phyloP scores from a whole-genome alignment of 2,888 invertebrate species.

The Dicranocentrus wangi region DNA sequence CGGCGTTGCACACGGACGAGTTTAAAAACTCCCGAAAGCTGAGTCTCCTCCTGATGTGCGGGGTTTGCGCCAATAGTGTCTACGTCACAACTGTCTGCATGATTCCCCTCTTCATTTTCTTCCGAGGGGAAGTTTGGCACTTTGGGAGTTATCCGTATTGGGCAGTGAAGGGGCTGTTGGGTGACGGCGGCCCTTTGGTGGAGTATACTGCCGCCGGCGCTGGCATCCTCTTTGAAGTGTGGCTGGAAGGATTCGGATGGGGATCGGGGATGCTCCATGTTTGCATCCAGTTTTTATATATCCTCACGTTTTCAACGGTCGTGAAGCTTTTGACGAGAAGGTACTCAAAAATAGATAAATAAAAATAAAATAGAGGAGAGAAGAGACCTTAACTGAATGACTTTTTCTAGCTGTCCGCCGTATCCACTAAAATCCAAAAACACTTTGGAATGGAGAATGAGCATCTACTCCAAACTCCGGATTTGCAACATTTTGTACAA shows the following conservation, averaged over 20 bases:
- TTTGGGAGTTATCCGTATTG: too few species aligned
- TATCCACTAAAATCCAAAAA: background rate
- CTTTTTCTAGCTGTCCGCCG: background rate
- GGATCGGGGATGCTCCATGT: background rate
- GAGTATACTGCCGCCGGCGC: too few species aligned
- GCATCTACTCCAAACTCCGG: background rate
- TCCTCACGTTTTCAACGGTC: constrained; percentile 4
- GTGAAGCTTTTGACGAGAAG: background rate
- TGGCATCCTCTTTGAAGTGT: background rate
- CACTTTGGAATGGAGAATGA: background rate
- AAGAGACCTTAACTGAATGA: too few species aligned
- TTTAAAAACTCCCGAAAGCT: too few species aligned
- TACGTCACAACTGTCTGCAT: too few species aligned
- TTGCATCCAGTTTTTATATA: background rate
- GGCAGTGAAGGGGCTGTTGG: too few species aligned
- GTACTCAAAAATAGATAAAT: background rate
- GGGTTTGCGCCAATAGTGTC: too few species aligned
- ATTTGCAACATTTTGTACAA: background rate
- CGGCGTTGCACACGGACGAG: too few species aligned
- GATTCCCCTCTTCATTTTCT: too few species aligned
- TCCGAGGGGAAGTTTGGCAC: too few species aligned
- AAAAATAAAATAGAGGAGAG: background rate
- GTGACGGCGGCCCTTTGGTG: too few species aligned
- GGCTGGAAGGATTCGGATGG: background rate
- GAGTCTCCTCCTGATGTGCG: too few species aligned